Base-by-base conservation (phyloP, 2,113 vertebrate genomes). In the Ammodytes dubius region DNA sequence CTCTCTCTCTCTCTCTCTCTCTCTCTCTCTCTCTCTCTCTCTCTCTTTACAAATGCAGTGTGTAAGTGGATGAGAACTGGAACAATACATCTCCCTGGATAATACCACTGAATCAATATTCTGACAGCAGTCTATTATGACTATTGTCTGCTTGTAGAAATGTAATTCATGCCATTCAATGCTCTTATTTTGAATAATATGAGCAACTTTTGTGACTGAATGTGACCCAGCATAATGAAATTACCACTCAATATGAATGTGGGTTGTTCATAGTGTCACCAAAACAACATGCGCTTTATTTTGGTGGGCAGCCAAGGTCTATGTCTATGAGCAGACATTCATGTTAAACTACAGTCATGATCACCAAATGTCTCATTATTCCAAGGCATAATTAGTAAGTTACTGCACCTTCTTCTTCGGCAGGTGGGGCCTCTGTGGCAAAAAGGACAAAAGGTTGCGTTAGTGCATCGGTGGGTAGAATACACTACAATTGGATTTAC, bases 371-470 rank as follows among this genome's bases (percentile, higher is more conserved):
- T 72, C 17, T 46, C 43, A 64, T 43, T 53, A 19, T 79, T 50
- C 39, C 0, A 39, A 39, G 14, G 45, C 63, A 27, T 57, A 50
- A 35, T 71, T 57, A 54, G 65, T 54, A 49, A 9, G 46, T 43
- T 11, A 52, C 11, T 15, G 11, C 84, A 90, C 89, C 89, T 91
- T 90, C 87, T 39, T 87, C 90, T 72, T 27, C 27, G 27, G 65
- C 67, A 76, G 78, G 82, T 11, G 59, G 67, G 78, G 64, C 6
- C 64, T 85, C 90, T 85, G n/a, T 19, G 17, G 56, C n/a, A 70
- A 37, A 70, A 37, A 81, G 67, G 68, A 90, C 66, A 87, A 27
- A 52, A 69, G 58, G 56, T 80, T 39, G 73, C 6, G 65, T 90
- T 68, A 80, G 58, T 54, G 65, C 65, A 13, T 63, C 64, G 46